Conservation (phyloP, 1,140 invertebrate species). For the Holcopasites calliopsidis region DNA sequence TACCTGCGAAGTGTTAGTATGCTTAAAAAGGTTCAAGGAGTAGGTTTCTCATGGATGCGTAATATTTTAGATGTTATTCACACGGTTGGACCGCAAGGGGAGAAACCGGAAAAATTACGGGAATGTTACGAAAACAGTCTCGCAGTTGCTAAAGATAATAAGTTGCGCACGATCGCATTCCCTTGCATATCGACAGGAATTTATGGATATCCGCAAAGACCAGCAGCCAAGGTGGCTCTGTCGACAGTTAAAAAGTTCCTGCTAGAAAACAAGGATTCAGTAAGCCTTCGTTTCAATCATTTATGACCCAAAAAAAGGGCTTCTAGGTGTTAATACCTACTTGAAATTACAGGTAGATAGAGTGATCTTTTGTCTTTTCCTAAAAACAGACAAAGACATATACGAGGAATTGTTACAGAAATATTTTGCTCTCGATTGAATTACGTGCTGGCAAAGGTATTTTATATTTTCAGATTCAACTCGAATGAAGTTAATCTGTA, state of each 20-base stretch:
- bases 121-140: slow-evolving; percentile 87
- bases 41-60: slow-evolving; percentile 9
- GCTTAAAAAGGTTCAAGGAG: neutral
- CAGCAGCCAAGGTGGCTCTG: slow-evolving; percentile 87
- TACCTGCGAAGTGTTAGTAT: slow-evolving; percentile 87
- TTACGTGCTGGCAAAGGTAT: neutral
- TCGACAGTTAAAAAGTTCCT: slow-evolving; percentile 85
- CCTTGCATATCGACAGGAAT: slow-evolving; percentile 93
- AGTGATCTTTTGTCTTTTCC: slow-evolving; percentile 91
- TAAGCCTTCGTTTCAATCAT: slow-evolving; percentile 62
- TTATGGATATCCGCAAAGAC: slow-evolving; percentile 90
- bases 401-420: slow-evolving; percentile 87
- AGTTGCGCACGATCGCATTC: slow-evolving; percentile 87
- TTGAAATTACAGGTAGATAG: slow-evolving; percentile 83
- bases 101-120: slow-evolving; percentile 83
- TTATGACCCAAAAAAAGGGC: accelerated
- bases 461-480: neutral
- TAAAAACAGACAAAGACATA: slow-evolving; percentile 85
- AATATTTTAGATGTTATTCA: slow-evolving; percentile 87
- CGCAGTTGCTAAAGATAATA: slow-evolving; percentile 81
- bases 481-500: slow-evolving; percentile 25
- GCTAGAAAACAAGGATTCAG: slow-evolving; percentile 81
- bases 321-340: neutral
- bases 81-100: slow-evolving; percentile 89
- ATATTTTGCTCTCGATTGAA: slow-evolving; percentile 83